Percentiles rank a stretch among this genome's conserved stretches.
Conservation (phyloP, 2,888 invertebrate species). For the Xylota segnis region DNA sequence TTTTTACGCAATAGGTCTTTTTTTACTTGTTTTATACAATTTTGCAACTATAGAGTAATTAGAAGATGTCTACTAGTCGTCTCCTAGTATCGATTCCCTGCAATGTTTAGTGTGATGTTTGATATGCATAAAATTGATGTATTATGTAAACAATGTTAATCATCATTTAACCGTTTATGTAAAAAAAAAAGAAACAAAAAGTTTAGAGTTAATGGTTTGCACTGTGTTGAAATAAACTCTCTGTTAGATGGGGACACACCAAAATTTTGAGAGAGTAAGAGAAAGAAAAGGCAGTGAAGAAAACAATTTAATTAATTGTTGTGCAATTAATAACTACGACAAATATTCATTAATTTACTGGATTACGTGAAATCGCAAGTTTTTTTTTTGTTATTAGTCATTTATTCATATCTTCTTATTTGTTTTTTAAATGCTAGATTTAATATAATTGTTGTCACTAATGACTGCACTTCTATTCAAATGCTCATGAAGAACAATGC, state of each 20-base stretch:
- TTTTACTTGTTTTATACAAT: slow-evolving; percentile 18
- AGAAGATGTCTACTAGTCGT: slow-evolving; percentile 24
- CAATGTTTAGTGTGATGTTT: slow-evolving; percentile 19
- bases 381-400: slow-evolving; percentile 8
- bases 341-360: slow-evolving; percentile 58
- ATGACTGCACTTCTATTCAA: not conserved
- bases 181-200: slow-evolving; percentile 32
- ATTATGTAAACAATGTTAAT: slow-evolving; percentile 64
- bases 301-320: slow-evolving; percentile 56
- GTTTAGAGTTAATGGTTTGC: slow-evolving; percentile 50
- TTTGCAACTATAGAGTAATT: slow-evolving; percentile 39
- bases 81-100: slow-evolving; percentile 20
- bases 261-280: slow-evolving; percentile 22
- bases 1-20: slow-evolving; percentile 62
- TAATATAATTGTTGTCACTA: not conserved
- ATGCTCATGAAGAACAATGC: not conserved
- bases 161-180: slow-evolving; percentile 54
- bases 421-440: not conserved
- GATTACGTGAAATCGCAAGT: slow-evolving; percentile 71
- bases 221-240: slow-evolving; percentile 61
- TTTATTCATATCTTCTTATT: not conserved
- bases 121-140: slow-evolving; percentile 31
- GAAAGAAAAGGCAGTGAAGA: slow-evolving; percentile 35
- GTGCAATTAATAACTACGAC: slow-evolving; percentile 60
- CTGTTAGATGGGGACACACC: slow-evolving; percentile 38